Evolutionary conservation across 23 tunicate genomes (phyloP).

Genomic region (Styela plicata): DNA sequence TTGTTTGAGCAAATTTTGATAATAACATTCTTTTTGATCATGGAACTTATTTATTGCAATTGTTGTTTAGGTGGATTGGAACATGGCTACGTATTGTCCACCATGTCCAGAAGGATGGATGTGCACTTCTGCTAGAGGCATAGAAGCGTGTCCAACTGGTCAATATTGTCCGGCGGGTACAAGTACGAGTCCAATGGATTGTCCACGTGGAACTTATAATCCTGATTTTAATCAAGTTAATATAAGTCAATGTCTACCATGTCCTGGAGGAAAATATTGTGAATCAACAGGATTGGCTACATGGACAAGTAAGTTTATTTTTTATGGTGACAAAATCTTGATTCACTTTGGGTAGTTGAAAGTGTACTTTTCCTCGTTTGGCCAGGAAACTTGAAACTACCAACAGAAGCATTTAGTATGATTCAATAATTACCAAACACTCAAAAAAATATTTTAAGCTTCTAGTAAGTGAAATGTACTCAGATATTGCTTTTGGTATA

Average conservation of each 20-base stretch:
- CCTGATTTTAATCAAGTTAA: slow-evolving; percentile 43
- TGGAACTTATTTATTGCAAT: background rate
- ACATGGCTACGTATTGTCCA: slow-evolving; percentile 45
- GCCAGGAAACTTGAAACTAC: too few species aligned
- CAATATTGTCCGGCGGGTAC: slow-evolving; percentile 84
- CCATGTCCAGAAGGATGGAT: slow-evolving; percentile 76
- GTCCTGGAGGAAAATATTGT: slow-evolving; percentile 64
- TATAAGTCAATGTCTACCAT: slow-evolving; percentile 62
- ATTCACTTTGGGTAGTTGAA: too few species aligned
- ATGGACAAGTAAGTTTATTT: slow-evolving; percentile 59
- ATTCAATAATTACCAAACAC: too few species aligned
- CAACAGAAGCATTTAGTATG: too few species aligned
- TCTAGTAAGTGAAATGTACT: too few species aligned
- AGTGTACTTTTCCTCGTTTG: too few species aligned
- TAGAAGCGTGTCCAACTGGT: slow-evolving; percentile 58
- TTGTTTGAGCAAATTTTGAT: too few species aligned
- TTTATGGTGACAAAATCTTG: too few species aligned
- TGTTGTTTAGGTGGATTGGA: slow-evolving; percentile 21
- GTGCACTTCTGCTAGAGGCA: slow-evolving; percentile 48
- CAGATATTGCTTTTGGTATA: too few species aligned
- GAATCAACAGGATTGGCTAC: slow-evolving; percentile 30
- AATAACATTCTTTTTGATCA: background rate
- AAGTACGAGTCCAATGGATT: slow-evolving; percentile 31
- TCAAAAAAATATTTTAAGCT: too few species aligned
- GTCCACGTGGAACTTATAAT: slow-evolving; percentile 84